Conservation (phyloP, 2,797 vertebrate genomes). For the Paramormyrops hopkinsi region DNA sequence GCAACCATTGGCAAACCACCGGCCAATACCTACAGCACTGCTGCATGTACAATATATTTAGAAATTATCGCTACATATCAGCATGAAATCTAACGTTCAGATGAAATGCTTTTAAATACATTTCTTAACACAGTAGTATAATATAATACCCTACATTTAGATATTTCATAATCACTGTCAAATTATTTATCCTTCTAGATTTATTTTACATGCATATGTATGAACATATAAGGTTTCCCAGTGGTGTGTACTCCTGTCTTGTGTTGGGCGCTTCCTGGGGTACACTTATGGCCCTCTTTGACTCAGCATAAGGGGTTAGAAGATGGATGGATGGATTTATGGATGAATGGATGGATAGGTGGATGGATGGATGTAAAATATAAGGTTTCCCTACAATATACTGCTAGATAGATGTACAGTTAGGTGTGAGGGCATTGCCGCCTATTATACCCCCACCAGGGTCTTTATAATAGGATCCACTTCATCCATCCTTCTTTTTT, state of each 20-base stretch:
- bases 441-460: not conserved
- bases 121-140: not conserved
- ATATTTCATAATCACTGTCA: not conserved
- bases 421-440: not conserved
- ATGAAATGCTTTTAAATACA: not conserved
- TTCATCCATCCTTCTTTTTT: not conserved
- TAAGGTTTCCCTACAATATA: not conserved
- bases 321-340: not conserved
- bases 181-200: not conserved
- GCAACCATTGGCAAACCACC: not conserved
- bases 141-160: not conserved
- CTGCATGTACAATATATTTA: not conserved
- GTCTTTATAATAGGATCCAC: not conserved
- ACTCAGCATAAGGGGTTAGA: not conserved
- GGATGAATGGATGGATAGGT: not conserved
- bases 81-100: not conserved
- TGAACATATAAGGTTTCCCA: not conserved
- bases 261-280: not conserved
- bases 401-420: not conserved
- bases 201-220: not conserved
- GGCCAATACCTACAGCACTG: not conserved
- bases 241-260: not conserved
- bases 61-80: not conserved
- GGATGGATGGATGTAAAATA: not conserved
- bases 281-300: not conserved